These are phyloP conservation scores for Pemphredon lugubris DNA, from an alignment of 2,888 invertebrate genomes.

Conservation along the genomic window DNA sequence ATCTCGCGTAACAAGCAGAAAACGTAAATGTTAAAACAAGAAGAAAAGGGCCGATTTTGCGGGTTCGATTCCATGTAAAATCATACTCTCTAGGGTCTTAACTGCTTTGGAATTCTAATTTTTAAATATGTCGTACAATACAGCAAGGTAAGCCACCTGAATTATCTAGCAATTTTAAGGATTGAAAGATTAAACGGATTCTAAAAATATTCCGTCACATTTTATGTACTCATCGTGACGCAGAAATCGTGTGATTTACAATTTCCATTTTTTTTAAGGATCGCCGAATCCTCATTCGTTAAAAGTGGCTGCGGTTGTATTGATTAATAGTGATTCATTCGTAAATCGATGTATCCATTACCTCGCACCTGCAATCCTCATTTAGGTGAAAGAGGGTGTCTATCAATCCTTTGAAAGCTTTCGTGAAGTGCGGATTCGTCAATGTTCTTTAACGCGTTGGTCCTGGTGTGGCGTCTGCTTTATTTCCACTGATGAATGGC, in stretches of 20 bases:
- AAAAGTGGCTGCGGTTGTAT: conserved; percentile 1
- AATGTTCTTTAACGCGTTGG: background rate
- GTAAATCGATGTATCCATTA: conserved; percentile 62
- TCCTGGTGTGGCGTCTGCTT: too few relatives aligned
- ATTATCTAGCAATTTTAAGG: background rate
- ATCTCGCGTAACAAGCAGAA: too few relatives aligned
- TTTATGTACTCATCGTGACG: background rate
- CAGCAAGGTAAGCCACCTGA: too few relatives aligned
- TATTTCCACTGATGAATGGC: too few relatives aligned
- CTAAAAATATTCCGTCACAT: background rate
- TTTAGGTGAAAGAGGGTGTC: conserved; percentile 30
- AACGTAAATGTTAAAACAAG: too few relatives aligned
- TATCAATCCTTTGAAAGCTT: conserved; percentile 45
- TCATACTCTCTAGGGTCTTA: too few relatives aligned
- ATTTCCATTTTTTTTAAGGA: conserved; percentile 28
- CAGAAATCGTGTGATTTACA: conserved; percentile 8
- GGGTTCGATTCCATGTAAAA: too few relatives aligned
- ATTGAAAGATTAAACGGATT: background rate
- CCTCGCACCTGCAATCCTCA: conserved; percentile 45
- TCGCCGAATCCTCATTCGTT: background rate
- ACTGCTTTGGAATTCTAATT: background rate
- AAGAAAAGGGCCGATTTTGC: too few relatives aligned
- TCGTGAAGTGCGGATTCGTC: conserved; percentile 31
- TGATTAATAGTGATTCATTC: conserved; percentile 60
- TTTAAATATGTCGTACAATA: background rate